These are phyloP conservation scores for Drosophila nigromelanica DNA, from an alignment of 1,140 invertebrate genomes.

Conservation along the genomic window DNA sequence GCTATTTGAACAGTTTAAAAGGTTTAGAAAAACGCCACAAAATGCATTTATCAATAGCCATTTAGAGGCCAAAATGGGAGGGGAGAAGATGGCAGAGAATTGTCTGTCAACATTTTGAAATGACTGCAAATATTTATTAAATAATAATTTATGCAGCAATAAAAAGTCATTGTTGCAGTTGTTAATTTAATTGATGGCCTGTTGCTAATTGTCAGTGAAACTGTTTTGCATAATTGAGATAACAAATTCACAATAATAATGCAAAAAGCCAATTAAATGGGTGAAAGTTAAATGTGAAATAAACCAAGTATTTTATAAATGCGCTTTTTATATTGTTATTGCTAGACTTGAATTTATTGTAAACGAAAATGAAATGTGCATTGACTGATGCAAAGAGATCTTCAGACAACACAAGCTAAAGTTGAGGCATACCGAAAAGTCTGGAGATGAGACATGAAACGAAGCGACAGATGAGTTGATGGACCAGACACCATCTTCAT, in stretches of 20 bases:
- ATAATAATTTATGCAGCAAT: constrained; percentile 65
- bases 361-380: constrained; percentile 62
- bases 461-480: constrained; percentile 52
- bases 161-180: constrained; percentile 53
- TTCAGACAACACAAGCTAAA: constrained; percentile 35
- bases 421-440: constrained; percentile 62
- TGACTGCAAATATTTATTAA: constrained; percentile 56
- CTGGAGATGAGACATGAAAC: constrained; percentile 66
- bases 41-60: not conserved
- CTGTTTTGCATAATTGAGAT: constrained; percentile 54
- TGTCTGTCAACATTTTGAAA: constrained; percentile 2
- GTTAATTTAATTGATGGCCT: constrained; percentile 61
- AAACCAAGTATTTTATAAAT: not conserved
- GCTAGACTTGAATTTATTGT: constrained; percentile 19
- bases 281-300: constrained; percentile 6
- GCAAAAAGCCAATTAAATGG: constrained; percentile 21
- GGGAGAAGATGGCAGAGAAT: not conserved
- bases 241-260: constrained; percentile 4
- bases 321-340: not conserved
- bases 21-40: constrained; percentile 1
- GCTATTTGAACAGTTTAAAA: constrained; percentile 2
- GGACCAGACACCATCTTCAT: constrained; percentile 20
- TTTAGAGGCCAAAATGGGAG: not conserved
- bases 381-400: constrained; percentile 13
- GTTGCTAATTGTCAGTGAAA: constrained; percentile 34